Percentiles rank a stretch among this genome's conserved stretches.
Evolutionary conservation across 2,797 vertebrate genomes (phyloP).

Genomic region (Silurus aristotelis): DNA sequence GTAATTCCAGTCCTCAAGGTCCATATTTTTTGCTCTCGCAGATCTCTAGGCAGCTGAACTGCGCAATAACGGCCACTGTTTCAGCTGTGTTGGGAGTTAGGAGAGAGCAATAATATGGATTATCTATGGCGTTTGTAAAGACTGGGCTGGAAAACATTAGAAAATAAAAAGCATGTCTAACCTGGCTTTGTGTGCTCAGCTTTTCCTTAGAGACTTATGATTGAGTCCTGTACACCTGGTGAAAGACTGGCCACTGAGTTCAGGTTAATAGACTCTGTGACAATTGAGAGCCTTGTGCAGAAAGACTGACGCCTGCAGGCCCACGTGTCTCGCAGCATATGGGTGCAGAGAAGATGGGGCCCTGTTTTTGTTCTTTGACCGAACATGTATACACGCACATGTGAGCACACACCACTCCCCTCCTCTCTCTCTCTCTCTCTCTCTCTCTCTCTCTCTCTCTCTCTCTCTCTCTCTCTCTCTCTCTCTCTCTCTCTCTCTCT

Average conservation of each 20-base stretch:
- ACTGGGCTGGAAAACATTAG: not conserved
- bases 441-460: not conserved
- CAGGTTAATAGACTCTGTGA: constrained; percentile 13
- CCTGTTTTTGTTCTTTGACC: constrained; percentile 38
- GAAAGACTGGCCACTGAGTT: not conserved
- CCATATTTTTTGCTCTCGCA: not conserved
- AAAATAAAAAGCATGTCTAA: not conserved
- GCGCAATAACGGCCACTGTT: not conserved
- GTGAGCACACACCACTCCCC: not conserved
- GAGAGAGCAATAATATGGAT: constrained; percentile 10
- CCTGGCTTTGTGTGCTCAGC: not conserved
- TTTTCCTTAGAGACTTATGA: not conserved
- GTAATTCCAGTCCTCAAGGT: not conserved
- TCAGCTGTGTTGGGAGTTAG: not conserved
- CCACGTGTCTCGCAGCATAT: constrained; percentile 41
- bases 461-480: not conserved
- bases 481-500: constrained; percentile 8
- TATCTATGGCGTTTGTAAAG: not conserved
- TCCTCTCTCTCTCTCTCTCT: not conserved
- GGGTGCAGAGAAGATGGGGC: constrained; percentile 26
- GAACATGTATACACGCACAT: constrained; percentile 10
- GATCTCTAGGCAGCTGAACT: constrained; percentile 9
- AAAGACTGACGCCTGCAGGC: constrained; percentile 9
- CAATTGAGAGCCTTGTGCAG: constrained; percentile 29
- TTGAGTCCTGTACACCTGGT: not conserved